Evolutionary conservation across 2,888 invertebrate genomes (phyloP).

Genomic region (Dascillus cervinus): DNA sequence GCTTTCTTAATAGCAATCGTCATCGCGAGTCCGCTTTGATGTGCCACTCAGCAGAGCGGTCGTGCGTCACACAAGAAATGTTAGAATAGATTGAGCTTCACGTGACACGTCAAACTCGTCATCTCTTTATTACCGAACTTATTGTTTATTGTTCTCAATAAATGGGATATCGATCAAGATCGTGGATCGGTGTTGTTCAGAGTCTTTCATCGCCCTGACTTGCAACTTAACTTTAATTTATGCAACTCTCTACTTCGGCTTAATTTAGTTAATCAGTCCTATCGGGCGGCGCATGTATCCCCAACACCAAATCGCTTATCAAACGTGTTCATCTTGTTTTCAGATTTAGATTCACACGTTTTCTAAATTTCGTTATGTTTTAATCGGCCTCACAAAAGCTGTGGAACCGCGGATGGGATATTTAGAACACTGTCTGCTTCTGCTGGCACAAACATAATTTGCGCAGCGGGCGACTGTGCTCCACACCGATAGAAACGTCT

Average conservation of each 20-base stretch:
- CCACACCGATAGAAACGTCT: conserved; percentile 22
- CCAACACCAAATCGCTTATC: conserved; percentile 27
- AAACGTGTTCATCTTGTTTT: conserved; percentile 7
- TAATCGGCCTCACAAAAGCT: too few species aligned
- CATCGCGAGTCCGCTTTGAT: conserved; percentile 27
- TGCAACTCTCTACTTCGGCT: conserved; percentile 22
- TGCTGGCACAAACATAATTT: conserved; percentile 22
- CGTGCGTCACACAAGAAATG: conserved; percentile 31
- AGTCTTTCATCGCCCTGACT: conserved; percentile 22
- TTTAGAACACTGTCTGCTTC: conserved; percentile 20
- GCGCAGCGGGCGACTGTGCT: conserved; percentile 16
- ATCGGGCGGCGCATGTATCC: conserved; percentile 29
- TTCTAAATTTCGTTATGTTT: too few species aligned
- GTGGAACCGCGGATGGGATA: conserved; percentile 21
- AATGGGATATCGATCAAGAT: conserved; percentile 22
- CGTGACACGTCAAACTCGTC: conserved; percentile 27
- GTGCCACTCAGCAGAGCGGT: conserved; percentile 35
- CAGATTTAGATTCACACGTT: background rate
- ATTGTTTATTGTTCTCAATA: conserved; percentile 37
- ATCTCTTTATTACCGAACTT: conserved; percentile 31
- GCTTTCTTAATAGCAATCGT: conserved; percentile 30
- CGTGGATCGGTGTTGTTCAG: conserved; percentile 19
- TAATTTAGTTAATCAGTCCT: conserved; percentile 34
- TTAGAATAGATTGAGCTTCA: conserved; percentile 22
- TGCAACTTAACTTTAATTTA: conserved; percentile 21